Evolutionary conservation across 2,797 vertebrate genomes (phyloP).

Genomic region (Crypturellus tataupa): DNA sequence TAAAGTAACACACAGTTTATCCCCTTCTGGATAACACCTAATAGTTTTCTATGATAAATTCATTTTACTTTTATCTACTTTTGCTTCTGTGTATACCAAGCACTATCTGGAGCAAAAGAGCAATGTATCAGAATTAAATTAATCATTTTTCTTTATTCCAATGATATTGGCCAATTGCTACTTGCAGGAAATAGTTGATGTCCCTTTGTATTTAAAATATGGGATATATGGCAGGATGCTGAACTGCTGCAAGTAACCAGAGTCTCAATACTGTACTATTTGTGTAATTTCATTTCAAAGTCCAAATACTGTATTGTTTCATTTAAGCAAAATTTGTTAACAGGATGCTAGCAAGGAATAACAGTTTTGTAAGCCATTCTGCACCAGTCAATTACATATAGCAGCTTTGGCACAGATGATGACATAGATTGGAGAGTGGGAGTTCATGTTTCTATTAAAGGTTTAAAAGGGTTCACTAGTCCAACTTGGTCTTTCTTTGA

Average conservation of each 20-base stretch:
- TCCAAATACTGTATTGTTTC: neutral
- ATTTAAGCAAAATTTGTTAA: neutral
- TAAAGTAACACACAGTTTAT: neutral
- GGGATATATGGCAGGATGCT: rapidly evolving
- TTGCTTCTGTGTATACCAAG: neutral
- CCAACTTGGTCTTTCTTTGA: constrained; percentile 41
- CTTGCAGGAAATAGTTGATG: neutral
- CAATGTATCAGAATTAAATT: neutral
- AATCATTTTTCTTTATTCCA: neutral
- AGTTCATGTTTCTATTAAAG: constrained; percentile 36
- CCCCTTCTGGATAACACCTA: neutral
- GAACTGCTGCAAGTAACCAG: neutral
- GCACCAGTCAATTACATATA: neutral
- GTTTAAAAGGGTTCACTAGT: constrained; percentile 23
- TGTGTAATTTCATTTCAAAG: neutral
- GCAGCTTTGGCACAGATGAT: neutral
- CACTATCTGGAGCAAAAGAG: neutral
- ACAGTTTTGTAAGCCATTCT: constrained; percentile 4
- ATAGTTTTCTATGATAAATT: neutral
- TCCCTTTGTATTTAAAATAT: neutral
- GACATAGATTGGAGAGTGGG: constrained; percentile 16
- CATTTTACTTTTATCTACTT: neutral
- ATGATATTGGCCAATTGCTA: neutral
- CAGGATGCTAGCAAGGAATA: neutral
- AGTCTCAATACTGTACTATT: neutral